Conservation (phyloP, 2,888 invertebrate species). For the Cephalotes varians region DNA sequence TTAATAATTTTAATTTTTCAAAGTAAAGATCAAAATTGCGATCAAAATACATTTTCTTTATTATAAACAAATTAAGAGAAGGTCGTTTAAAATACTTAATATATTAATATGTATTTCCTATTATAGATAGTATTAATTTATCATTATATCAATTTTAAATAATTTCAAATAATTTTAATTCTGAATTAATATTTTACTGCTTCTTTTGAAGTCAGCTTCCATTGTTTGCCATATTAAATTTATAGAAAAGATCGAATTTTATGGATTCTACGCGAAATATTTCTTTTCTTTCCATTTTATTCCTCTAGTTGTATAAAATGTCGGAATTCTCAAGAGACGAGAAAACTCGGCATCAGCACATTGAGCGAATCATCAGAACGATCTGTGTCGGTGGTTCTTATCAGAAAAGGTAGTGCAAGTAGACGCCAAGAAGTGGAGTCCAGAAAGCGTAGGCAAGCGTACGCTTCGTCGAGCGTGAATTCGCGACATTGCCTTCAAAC, state of each 20-base stretch:
- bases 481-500: constrained; percentile 74
- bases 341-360: constrained; percentile 30
- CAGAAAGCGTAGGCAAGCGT: constrained; percentile 54
- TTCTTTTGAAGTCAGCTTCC: neutral
- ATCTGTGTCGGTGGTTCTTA: constrained; percentile 36
- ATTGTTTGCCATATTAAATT: neutral
- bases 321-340: constrained; percentile 10
- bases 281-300: constrained; percentile 8
- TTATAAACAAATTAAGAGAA: neutral
- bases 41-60: neutral
- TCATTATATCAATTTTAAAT: constrained; percentile 9
- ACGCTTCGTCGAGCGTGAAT: constrained; percentile 76
- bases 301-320: constrained; percentile 19
- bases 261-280: neutral
- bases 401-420: constrained; percentile 48
- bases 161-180: neutral
- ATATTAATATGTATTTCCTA: neutral
- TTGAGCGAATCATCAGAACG: constrained; percentile 60
- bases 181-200: neutral
- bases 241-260: neutral
- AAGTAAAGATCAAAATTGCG: neutral
- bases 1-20: neutral
- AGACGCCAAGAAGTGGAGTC: constrained; percentile 57
- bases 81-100: neutral
- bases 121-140: neutral